Base-by-base conservation (phyloP, 2,888 invertebrate genomes). In the Automeris io region DNA sequence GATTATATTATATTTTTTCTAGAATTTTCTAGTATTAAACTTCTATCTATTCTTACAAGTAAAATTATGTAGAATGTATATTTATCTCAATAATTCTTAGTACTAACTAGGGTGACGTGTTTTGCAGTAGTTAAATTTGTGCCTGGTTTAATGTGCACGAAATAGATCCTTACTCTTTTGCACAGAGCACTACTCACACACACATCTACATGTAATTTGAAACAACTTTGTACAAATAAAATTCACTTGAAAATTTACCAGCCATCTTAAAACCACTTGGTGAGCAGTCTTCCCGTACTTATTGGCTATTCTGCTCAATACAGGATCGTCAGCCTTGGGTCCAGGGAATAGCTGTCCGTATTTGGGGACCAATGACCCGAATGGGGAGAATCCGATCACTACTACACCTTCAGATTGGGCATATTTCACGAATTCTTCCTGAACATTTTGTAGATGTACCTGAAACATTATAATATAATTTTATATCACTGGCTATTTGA, bases 371-470 rank as follows among this genome's bases (percentile, higher is more conserved):
- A 83, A 46, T 1, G 89, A 76, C 0, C 92, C 93, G 8, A 94
- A 79, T 0, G 93, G 93, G 47, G 91, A 90, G 68, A 91, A 94
- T 0, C 76, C 93, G 77, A 83, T 90, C 42, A 94, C 77, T 0
- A 85, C 72, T 12, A 95, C 88, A 7, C 80, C 87, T 23, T 88
- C 70, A 3, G 85, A 64, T 29, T 87, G 87, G 49, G 93, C 90
- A 47, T 88, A 91, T 1, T 87, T 69, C 1, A 91, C 87, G 23
- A 93, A 61, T 11, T 91, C 89, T 33, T 76, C 77, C 53, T 93
- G 91, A 23, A 88, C 87, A n/a, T 91, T 74, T 62, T 91, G 91
- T 0, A 91, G 90, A 57, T 94, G 78, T 0, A 82, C 47, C 83
- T 83, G 61, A 0, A 49, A 51, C 6, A 6, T n/a, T n/a, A n/a